Evolutionary conservation across 2,113 vertebrate genomes (phyloP), one percentile per base, ranked within the genome.

Genomic region (Tachuris rubrigastra): DNA sequence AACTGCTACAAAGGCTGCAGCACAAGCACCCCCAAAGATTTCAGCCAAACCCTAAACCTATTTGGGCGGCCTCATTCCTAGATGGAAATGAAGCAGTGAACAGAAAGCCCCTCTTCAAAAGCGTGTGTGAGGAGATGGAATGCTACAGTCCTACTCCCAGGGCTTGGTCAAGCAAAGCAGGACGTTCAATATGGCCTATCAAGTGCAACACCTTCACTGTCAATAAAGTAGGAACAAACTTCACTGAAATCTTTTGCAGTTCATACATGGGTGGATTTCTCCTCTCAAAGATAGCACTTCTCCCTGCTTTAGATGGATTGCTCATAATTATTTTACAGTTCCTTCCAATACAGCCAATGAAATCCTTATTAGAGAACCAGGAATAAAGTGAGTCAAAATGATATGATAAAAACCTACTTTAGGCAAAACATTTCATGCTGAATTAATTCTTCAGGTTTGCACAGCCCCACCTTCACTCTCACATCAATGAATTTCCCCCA

Each of bases 111-210:
- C 37, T 31, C 59, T 49, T 14, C 24, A 20, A 5, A 39, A 42
- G 47, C 2, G 21, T 28, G 35, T 0, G 0, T 1, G 47, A 62
- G 31, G 44, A 55, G 49, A 35, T 2, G 18, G 13, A 39, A 16
- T 5, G 6, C 9, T n/a, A 12, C 25, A n/a, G 42, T 3, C 41
- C 94, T 14, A 1, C 18, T 14, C 22, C 65, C 33, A 33, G 39
- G 21, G 17, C 35, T 53, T 16, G 49, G 47, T 8, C 18, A 50
- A 31, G 22, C 35, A 23, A 0, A 17, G 42, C n/a, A 33, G 27
- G 56, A 90, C 1, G 0, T 17, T 46, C 30, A 16, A 2, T 10
- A 6, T 1, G 23, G n/a, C 23, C 72, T 69, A 71, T 22, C 53
- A 69, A 63, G 17, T 1, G 18, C 0, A 1, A 39, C 28, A 52